Base-by-base conservation (phyloP, 2,113 vertebrate species). In the Nerophis ophidion region DNA sequence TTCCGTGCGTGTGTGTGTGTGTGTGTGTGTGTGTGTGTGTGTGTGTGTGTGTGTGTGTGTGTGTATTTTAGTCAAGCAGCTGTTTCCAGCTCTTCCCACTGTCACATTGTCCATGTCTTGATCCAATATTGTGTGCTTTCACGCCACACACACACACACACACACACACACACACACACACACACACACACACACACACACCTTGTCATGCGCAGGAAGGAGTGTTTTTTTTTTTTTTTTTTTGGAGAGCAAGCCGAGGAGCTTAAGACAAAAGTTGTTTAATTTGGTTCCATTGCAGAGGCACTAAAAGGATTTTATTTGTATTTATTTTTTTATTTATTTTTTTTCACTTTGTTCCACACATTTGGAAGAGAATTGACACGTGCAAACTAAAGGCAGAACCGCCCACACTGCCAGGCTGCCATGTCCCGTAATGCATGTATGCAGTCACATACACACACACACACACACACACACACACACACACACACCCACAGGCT, bases 201-300 rank as follows among this genome's bases (percentile, higher is more conserved):
- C 81, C 80, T 85, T 81, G 84, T 79, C 79, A 80, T 67, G 75
- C 11, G 15, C 56, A 59, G 60, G 40, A 40, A 60, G 13, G 48
- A 1, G 51, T 48, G 74, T 48, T 78, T 77, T 67, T 75, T 64
- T 48, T 26, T 50, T 49, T 78, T 91, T 88, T 86, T 89, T 87
- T 90, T 90, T 86, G 85, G 40, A 12, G 12, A 44, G 10, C 40
- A 89, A 90, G 84, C 85, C 87, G 86, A 90, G 87, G 86, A 88
- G 89, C 87, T 91, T 89, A 88, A 86, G 85, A 91, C 89, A 91
- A 91, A 90, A 90, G 89, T 91, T 89, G 89, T 87, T 89, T 90
- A 90, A 91, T 91, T 91, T 84, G 74, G 86, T 89, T 84, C 77
- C 85, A 84, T 85, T 85, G 88, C 86, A 82, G 87, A 85, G 87